Conservation (phyloP, 2,797 vertebrate genomes). For the Characodon lateralis region DNA sequence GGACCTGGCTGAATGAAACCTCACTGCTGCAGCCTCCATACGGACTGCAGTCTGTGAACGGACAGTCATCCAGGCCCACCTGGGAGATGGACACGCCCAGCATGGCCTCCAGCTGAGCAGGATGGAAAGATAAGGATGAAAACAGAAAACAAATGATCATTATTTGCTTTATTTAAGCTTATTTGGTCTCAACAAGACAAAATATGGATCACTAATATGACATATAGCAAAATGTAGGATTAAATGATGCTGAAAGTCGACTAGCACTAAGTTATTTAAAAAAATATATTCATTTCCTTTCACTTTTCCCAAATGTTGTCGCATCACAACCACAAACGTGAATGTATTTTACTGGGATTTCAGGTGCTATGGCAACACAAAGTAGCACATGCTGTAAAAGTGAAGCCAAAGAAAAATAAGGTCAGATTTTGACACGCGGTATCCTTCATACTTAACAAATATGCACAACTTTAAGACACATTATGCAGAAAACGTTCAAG, state of each 20-base stretch:
- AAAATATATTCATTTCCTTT: not conserved
- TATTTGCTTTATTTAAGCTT: not conserved
- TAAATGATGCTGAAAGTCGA: not conserved
- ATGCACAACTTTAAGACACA: not conserved
- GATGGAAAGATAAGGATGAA: not conserved
- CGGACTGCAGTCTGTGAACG: conserved; percentile 77
- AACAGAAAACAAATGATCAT: accelerated
- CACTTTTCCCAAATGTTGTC: not conserved
- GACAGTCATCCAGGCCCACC: conserved; percentile 86
- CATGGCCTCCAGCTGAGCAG: conserved; percentile 83
- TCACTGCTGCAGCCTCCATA: conserved; percentile 81
- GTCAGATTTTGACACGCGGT: not conserved
- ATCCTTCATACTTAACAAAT: not conserved
- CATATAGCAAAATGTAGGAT: not conserved
- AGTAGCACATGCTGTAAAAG: not conserved
- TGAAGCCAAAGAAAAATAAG: not conserved
- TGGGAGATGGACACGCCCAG: conserved; percentile 83
- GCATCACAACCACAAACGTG: not conserved
- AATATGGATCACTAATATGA: not conserved
- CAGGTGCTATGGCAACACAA: not conserved
- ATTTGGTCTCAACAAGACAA: not conserved
- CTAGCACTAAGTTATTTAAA: no score
- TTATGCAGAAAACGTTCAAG: not conserved
- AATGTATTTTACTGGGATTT: not conserved
- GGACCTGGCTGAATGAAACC: conserved; percentile 76